Evolutionary conservation across 2,888 invertebrate species (phyloP), one percentile per base, ranked within the genome.

Genomic region (Serripes groenlandicus): DNA sequence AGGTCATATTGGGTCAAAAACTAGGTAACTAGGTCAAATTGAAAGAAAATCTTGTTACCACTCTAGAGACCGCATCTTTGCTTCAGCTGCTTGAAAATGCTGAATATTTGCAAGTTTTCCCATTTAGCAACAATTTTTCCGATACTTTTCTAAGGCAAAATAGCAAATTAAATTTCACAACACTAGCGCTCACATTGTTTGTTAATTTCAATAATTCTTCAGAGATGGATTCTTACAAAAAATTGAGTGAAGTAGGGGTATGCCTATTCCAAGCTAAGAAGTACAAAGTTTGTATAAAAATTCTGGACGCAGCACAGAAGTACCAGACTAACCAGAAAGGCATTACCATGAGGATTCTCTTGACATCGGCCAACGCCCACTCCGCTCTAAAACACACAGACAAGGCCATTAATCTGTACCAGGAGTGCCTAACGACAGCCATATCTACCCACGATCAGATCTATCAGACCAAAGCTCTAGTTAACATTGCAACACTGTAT

Each of bases 141-240:
- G n/a, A n/a, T n/a, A n/a, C n/a, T n/a, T n/a, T n/a, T n/a, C n/a
- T n/a, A n/a, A n/a, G n/a, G n/a, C n/a, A n/a, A n/a, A n/a, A n/a
- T n/a, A n/a, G n/a, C n/a, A n/a, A n/a, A n/a, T n/a, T n/a, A n/a
- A n/a, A n/a, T n/a, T n/a, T n/a, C n/a, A n/a, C n/a, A n/a, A n/a
- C n/a, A n/a, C n/a, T n/a, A n/a, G n/a, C n/a, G n/a, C n/a, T n/a
- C n/a, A n/a, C n/a, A n/a, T n/a, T n/a, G n/a, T n/a, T n/a, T n/a
- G n/a, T n/a, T n/a, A n/a, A n/a, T n/a, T n/a, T n/a, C n/a, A n/a
- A n/a, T n/a, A n/a, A n/a, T n/a, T n/a, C n/a, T n/a, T n/a, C 83
- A 94, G 94, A 89, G 4, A 93, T 93, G 93, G 93, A 93, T 75
- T 87, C 92, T 0, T 93, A 93, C 87, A 92, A 91, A 79, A 93